Percentiles rank a stretch among this genome's conserved stretches.
These are phyloP conservation scores for Climacteris rufus DNA, from an alignment of 2,113 vertebrate genomes.

Conservation along the genomic window DNA sequence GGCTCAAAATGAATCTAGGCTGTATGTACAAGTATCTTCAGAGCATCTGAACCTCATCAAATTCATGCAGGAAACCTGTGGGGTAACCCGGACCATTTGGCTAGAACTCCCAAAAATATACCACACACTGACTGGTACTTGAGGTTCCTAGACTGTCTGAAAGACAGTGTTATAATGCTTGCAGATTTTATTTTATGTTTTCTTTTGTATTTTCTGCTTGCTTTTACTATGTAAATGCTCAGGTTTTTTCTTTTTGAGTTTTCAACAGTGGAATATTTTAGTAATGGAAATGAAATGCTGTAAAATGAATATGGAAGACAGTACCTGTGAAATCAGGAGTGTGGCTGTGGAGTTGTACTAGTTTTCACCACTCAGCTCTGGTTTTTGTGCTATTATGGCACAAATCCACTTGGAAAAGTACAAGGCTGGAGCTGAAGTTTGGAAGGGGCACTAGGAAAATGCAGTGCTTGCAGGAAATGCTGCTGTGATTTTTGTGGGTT, in stretches of 20 bases:
- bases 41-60: background rate
- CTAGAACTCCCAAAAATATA: background rate
- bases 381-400: background rate
- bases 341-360: background rate
- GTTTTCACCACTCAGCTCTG: background rate
- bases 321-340: background rate
- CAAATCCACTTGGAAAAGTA: background rate
- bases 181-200: background rate
- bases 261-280: background rate
- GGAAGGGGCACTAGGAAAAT: background rate
- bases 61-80: background rate
- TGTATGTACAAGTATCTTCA: background rate
- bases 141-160: background rate
- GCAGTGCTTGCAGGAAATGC: background rate
- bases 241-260: background rate
- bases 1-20: background rate
- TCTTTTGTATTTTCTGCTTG: background rate
- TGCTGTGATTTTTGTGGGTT: background rate
- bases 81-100: background rate
- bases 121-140: background rate
- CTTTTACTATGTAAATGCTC: background rate
- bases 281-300: background rate
- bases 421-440: background rate
- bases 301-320: background rate
- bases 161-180: rapidly evolving